Base-by-base conservation (phyloP, 2,797 vertebrate genomes). In the Smutsia temminckii region DNA sequence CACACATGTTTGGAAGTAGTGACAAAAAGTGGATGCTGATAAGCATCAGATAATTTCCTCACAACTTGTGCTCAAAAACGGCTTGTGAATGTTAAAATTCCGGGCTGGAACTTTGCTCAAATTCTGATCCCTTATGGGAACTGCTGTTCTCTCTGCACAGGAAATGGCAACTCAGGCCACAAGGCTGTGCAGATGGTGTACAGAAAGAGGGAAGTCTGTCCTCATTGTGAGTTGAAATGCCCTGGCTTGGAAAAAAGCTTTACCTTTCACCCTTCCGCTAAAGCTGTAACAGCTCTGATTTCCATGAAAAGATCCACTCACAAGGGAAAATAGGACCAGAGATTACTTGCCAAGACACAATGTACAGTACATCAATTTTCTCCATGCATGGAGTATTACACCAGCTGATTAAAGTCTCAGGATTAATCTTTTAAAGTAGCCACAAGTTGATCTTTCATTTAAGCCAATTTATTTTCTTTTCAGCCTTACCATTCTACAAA, bases 41-140 rank as follows among this genome's bases (percentile, higher is more conserved):
- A 98, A 98, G 94, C 46, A 97, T 93, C 59, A 96, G 88, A 95
- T 97, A 98, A 98, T 98, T 98, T 98, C 97, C 96, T 98, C 96
- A 94, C 85, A 93, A 97, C 89, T 96, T 96, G 86, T 96, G 91
- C 90, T 98, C 94, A 96, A 95, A 97, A 94, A 96, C 23, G 37
- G 63, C 40, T 94, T 95, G 51, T 77, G 84, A 98, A 95, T 97
- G 93, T 97, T 95, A 97, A 96, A 95, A 97, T 57, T 78, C 5
- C 61, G 94, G 21, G 72, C 75, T 96, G 93, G 77, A 40, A 75
- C 86, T 85, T 0, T 5, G 94, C 59, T 96, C 87, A 92, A 96
- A 97, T 97, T 95, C 95, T 93, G 85, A 91, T 96, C 96, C 94
- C 89, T 98, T 84, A 90, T 68, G 85, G 29, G 83, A 84, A 97